Conservation (phyloP, 2,888 invertebrate species). For the Lithodes maja region DNA sequence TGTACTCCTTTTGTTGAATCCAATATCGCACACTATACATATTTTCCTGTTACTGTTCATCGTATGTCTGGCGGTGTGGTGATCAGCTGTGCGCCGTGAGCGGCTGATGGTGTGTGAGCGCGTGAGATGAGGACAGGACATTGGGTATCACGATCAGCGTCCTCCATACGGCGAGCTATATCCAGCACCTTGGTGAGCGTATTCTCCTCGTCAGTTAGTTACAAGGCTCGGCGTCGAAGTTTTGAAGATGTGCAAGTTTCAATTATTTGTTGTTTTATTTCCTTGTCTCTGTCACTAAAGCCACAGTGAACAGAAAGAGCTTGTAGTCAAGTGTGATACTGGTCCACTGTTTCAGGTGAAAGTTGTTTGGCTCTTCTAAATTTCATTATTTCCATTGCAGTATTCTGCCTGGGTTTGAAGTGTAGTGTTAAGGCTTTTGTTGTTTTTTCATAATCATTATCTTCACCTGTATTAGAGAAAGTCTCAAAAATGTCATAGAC, state of each 20-base stretch:
- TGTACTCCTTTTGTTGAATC: too few relatives aligned
- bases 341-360: neutral
- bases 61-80: too few relatives aligned
- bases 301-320: neutral
- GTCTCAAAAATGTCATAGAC: too few relatives aligned
- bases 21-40: too few relatives aligned
- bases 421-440: neutral
- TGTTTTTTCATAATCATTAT: too few relatives aligned
- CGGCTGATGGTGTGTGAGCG: too few relatives aligned
- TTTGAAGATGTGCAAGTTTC: neutral
- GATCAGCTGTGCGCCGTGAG: too few relatives aligned
- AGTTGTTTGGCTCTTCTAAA: neutral
- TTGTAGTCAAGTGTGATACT: neutral
- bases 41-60: too few relatives aligned
- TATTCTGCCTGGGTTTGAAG: neutral
- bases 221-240: neutral
- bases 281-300: conserved; percentile 8
- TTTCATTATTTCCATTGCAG: neutral
- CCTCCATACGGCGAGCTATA: conserved; percentile 4
- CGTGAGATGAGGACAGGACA: too few relatives aligned
- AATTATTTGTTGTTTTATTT: conserved; percentile 18
- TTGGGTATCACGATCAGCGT: neutral
- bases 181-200: conserved; percentile 8
- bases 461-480: too few relatives aligned
- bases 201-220: conserved; percentile 7